Base-by-base conservation (phyloP, 1,140 invertebrate genomes). In the Aricia agestis region DNA sequence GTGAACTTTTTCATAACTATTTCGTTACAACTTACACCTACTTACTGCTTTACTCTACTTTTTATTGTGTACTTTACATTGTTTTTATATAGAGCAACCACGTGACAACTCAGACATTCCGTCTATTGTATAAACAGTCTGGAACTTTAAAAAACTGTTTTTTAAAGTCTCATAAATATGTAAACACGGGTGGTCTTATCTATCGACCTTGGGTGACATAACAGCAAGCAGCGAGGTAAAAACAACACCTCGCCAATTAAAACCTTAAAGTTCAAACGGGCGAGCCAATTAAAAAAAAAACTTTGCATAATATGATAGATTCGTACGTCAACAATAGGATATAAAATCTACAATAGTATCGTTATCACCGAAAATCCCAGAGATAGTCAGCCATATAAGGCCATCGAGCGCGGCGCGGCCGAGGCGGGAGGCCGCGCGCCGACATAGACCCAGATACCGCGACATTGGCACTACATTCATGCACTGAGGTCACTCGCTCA, bases 381-480 rank as follows among this genome's bases (percentile, higher is more conserved):
- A 77, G 73, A 72, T 68, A 72, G 77, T 77, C 80, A 67, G 82
- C 86, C 83, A 89, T 84, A 89, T 86, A 89, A 89, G 86, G 84
- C 82, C 76, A 79, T 78, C 82, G 83, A 80, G 79, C 81, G 81
- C 74, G 79, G 76, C 77, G 73, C 79, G 76, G 79, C 79, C 45
- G 45, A 77, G 75, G 68, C 77, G 76, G 75, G 65, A 87, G 85
- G 86, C 82, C 85, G 67, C 77, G 77, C 74, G 78, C 77, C 87
- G 88, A 89, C 88, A 90, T 86, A 90, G 88, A 90, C 88, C 88
- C 82, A 91, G 84, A 81, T 91, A 83, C 77, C 68, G 77, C 81
- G 88, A 89, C 88, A 91, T 91, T 91, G 88, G 87, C 86, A 91
- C 89, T 91, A 91, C 87, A 91, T 91, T 91, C 87, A 87, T 81